Conservation (phyloP, 2,797 vertebrate species). For the Apogon hyalosoma region DNA sequence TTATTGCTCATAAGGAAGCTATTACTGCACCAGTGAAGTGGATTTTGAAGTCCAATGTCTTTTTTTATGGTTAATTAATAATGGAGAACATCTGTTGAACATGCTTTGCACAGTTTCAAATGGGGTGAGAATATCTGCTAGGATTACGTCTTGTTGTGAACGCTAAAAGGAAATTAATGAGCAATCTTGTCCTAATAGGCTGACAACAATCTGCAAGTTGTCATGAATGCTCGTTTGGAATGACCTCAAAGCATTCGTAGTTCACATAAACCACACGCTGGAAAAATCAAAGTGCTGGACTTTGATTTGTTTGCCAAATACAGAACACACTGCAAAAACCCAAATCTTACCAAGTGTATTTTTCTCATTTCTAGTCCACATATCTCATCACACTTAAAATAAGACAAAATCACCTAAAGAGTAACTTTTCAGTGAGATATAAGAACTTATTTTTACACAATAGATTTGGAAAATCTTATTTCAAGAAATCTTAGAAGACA, state of each 20-base stretch:
- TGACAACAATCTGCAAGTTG: not conserved
- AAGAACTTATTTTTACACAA: too few species aligned
- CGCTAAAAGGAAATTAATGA: not conserved
- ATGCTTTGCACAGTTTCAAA: not conserved
- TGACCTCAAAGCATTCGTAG: slow-evolving; percentile 16
- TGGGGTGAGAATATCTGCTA: not conserved
- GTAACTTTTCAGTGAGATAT: too few species aligned
- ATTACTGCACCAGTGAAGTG: not conserved
- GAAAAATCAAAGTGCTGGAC: slow-evolving; percentile 41
- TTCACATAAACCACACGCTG: not conserved
- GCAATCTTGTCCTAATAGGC: not conserved
- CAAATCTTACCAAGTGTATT: too few species aligned
- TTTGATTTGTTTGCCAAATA: slow-evolving; percentile 8
- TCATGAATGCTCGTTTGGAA: slow-evolving; percentile 6
- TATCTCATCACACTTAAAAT: too few species aligned
- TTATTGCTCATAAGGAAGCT: not conserved
- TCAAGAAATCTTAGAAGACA: too few species aligned
- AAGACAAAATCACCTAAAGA: too few species aligned
- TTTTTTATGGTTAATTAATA: not conserved
- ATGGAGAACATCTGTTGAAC: too few species aligned
- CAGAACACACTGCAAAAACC: too few species aligned
- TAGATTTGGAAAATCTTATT: too few species aligned
- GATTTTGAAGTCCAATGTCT: not conserved
- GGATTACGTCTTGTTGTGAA: not conserved
- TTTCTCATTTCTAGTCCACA: too few species aligned